These are phyloP conservation scores for Drosophila sucinea DNA, from an alignment of 1,140 invertebrate species.

Conservation along the genomic window DNA sequence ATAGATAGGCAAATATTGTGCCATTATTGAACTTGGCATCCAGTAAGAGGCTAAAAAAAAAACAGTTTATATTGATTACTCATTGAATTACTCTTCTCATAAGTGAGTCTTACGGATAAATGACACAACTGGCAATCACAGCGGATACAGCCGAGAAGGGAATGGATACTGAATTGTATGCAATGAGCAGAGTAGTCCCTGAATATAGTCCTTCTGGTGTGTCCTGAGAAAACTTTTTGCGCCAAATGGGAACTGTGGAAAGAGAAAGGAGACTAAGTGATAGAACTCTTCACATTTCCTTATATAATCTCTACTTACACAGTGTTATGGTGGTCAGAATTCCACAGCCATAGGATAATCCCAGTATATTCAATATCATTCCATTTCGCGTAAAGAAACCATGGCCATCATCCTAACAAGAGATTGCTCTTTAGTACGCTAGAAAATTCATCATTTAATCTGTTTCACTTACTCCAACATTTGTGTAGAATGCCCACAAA, in stretches of 20 bases:
- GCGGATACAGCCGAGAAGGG: slow-evolving; percentile 91
- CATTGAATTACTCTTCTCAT: not conserved
- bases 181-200: slow-evolving; percentile 91
- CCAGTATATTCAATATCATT: slow-evolving; percentile 91
- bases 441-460: not conserved
- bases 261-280: not conserved
- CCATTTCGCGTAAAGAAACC: slow-evolving; percentile 91
- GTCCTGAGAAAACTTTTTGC: slow-evolving; percentile 96
- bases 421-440: not conserved
- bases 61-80: not conserved
- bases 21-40: slow-evolving; percentile 71
- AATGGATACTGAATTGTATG: slow-evolving; percentile 90
- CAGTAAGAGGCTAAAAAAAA: slow-evolving; percentile 56
- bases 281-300: not conserved
- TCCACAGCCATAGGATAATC: slow-evolving; percentile 90
- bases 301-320: slow-evolving; percentile 86
- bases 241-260: slow-evolving; percentile 89
- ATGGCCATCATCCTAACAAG: slow-evolving; percentile 87
- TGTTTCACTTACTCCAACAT: slow-evolving; percentile 85
- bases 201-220: slow-evolving; percentile 93
- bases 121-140: slow-evolving; percentile 87
- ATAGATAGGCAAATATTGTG: slow-evolving; percentile 84
- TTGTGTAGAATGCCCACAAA: slow-evolving; percentile 92
- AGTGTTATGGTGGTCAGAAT: slow-evolving; percentile 91
- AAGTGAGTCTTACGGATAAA: slow-evolving; percentile 87